Evolutionary conservation across 2,797 vertebrate genomes (phyloP).

Genomic region (Fistularia tabacaria): DNA sequence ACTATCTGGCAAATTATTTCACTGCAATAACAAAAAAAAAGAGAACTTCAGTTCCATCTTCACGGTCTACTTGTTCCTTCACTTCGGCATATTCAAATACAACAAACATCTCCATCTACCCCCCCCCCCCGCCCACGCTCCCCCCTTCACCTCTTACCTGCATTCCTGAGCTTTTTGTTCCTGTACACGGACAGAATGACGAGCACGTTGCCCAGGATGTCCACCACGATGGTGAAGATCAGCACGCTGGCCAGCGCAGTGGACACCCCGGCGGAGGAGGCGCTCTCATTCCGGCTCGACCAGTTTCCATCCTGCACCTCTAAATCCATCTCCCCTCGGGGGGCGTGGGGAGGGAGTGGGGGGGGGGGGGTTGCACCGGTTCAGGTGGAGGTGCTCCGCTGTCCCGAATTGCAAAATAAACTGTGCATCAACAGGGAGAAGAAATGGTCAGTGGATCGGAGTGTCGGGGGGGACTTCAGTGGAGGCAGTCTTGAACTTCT

Average conservation of each 20-base stretch:
- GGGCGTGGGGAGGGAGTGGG: conserved; percentile 25
- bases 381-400: conserved; percentile 28
- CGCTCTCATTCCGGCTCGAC: conserved; percentile 59
- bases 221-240: conserved; percentile 78
- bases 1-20: no score
- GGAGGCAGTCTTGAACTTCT: conserved; percentile 42
- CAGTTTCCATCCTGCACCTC: conserved; percentile 61
- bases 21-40: no score
- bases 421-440: neutral
- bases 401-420: neutral
- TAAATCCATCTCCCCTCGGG: conserved; percentile 69
- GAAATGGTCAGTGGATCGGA: no score
- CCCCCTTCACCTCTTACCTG: conserved; percentile 64
- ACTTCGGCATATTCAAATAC: no score
- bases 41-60: no score
- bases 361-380: conserved; percentile 11
- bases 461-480: neutral
- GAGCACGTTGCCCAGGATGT: conserved; percentile 79
- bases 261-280: conserved; percentile 61
- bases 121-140: no score
- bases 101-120: no score
- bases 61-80: no score
- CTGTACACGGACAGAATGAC: conserved; percentile 79
- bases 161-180: conserved; percentile 81
- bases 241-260: conserved; percentile 79